Evolutionary conservation across 2,797 vertebrate species (phyloP), one percentile per base, ranked within the genome.

Genomic region (Hybognathus amarus): DNA sequence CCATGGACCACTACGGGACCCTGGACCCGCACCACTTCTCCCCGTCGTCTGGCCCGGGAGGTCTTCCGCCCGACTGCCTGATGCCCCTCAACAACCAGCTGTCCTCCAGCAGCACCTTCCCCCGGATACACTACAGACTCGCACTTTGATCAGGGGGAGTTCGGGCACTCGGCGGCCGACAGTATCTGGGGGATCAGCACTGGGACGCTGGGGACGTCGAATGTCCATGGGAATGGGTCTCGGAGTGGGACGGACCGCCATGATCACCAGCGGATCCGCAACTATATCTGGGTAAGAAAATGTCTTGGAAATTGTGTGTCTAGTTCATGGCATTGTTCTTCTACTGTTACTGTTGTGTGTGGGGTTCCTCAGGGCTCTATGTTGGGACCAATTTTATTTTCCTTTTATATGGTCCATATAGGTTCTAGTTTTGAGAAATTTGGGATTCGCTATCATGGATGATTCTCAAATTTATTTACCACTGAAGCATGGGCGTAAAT

Each of bases 41-140:
- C 79, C 93, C 94, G 12, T 94, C 96, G 30, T 92, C 95, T 0
- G 91, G 93, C 68, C 93, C 93, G 13, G 95, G 94, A 27, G 90
- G 97, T 10, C 94, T 97, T 78, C 96, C 96, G 0, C 93, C 96
- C 0, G 98, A 99, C 66, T 97, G 96, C 86, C 95, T 98, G 91
- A 94, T 98, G 80, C 95, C 97, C 0, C 96, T 99, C 88, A 98
- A 97, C 94, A 98, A 96, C 92, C 98, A 99, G 94, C 93, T 99
- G 89, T 96, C 98, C 47, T 97, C 96, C 88, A 99, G 97, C 91
- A 97, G 97, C 92, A 99, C 98, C 77, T 99, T 99, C 87, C 98
- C 98, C 27, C 96, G 97, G 88, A 97, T 99, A 90, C 96, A 99
- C 91, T 99, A 98, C 92, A 98, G n/a, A 98, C 91, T 97, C 97